These are phyloP conservation scores for Chironomus tentans DNA, from an alignment of 2,888 invertebrate species.

Conservation along the genomic window DNA sequence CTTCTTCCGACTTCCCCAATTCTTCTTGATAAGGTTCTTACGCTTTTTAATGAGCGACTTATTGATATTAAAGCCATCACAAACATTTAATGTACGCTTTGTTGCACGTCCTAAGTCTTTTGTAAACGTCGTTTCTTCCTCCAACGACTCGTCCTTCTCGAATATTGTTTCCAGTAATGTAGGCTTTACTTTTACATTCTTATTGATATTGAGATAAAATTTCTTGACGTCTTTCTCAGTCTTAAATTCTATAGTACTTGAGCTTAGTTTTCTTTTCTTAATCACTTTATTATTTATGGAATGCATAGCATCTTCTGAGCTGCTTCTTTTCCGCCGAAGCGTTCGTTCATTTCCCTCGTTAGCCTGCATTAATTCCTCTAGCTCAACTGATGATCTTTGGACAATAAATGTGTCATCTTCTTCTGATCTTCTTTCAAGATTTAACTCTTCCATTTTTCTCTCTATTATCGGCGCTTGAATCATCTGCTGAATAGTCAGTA, in stretches of 20 bases:
- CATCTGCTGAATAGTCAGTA: too few species aligned
- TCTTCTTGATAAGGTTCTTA: background rate
- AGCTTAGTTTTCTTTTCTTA: background rate
- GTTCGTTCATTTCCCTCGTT: too few species aligned
- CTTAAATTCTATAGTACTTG: background rate
- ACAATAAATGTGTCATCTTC: too few species aligned
- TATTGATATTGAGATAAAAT: slow-evolving; percentile 17
- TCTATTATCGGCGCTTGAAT: too few species aligned
- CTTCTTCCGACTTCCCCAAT: background rate
- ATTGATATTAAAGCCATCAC: slow-evolving; percentile 6
- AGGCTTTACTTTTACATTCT: slow-evolving; percentile 15
- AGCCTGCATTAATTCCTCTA: background rate
- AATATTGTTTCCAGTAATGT: slow-evolving; percentile 14
- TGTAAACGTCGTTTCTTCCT: background rate
- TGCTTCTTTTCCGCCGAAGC: background rate
- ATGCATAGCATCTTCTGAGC: background rate
- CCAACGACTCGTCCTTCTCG: slow-evolving; percentile 3
- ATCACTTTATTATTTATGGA: background rate
- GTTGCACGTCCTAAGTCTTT: background rate
- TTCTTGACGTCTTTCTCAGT: slow-evolving; percentile 6
- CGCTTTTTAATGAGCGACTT: slow-evolving; percentile 8
- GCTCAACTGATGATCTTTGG: background rate
- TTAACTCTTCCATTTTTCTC: too few species aligned
- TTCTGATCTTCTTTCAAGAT: too few species aligned
- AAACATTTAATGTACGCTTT: background rate